Percentiles rank a stretch among this genome's conserved stretches.
phyloP scores from a whole-genome alignment of 1,140 invertebrate species.

The Oedothorax gibbosus region DNA sequence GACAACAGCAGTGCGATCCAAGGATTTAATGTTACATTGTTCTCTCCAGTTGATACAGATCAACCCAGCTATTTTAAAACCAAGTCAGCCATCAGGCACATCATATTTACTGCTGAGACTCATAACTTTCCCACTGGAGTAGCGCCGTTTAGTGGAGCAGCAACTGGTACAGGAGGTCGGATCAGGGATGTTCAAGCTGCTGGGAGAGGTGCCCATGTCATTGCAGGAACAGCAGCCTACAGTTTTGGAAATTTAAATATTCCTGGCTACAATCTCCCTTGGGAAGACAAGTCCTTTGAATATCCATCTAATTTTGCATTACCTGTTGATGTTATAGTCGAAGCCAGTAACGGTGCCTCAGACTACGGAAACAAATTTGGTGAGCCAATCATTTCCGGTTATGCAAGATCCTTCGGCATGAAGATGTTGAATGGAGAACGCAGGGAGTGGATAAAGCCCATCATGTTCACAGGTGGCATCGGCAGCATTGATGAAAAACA shows the following conservation, averaged over 20 bases:
- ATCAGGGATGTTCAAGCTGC: slow-evolving; percentile 95
- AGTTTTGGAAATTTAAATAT: slow-evolving; percentile 92
- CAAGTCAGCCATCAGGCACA: slow-evolving; percentile 78
- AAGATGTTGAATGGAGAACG: slow-evolving; percentile 76
- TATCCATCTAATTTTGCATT: slow-evolving; percentile 93
- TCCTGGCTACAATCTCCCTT: slow-evolving; percentile 87
- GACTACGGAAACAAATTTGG: slow-evolving; percentile 99
- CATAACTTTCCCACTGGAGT: slow-evolving; percentile 96
- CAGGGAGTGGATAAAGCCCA: slow-evolving; percentile 96
- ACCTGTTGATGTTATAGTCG: slow-evolving; percentile 88
- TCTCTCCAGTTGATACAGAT: slow-evolving; percentile 74
- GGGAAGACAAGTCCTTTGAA: slow-evolving; percentile 81
- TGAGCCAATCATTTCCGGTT: slow-evolving; percentile 92
- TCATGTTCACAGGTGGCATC: slow-evolving; percentile 98
- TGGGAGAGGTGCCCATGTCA: slow-evolving; percentile 89
- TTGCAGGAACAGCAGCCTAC: slow-evolving; percentile 96
- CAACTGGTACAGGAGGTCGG: slow-evolving; percentile 90
- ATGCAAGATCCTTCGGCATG: slow-evolving; percentile 90
- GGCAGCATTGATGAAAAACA: slow-evolving; percentile 87
- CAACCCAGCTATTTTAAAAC: slow-evolving; percentile 76
- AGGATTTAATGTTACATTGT: slow-evolving; percentile 79
- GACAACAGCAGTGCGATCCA: slow-evolving; percentile 97
- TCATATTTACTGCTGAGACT: slow-evolving; percentile 99
- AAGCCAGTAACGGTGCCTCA: slow-evolving; percentile 97
- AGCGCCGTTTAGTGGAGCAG: slow-evolving; percentile 85